Base-by-base conservation (phyloP, 2,888 invertebrate species). In the Diadromus collaris region DNA sequence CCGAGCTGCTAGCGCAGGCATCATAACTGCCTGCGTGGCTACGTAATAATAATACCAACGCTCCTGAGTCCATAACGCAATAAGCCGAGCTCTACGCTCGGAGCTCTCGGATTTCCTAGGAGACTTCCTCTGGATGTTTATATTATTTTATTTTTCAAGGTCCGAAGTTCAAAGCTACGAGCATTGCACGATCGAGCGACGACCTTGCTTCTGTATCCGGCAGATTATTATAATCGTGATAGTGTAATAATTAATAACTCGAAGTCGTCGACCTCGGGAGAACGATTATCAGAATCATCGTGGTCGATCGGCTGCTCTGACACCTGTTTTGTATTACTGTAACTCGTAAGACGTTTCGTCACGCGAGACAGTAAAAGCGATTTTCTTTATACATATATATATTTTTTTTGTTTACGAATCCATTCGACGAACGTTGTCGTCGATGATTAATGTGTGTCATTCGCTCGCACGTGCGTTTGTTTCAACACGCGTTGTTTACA, bases 401-500 rank as follows among this genome's bases (percentile, higher is more conserved):
- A 16, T 29, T 68, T 54, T 1, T 27, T 27, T 41, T 56, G 41
- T 56, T 1, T 56, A 27, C 27, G 9, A 19, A 13, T 4, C n/a
- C 54, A 38, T 68, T 41, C 41, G 27, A n/a, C 10, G 46, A 48
- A 61, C 48, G 70, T 10, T 48, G 13, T 21, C 27, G 13, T 5
- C 48, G 41, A 54, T 27, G 41, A 48, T 41, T 16, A 29, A 71
- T 54, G 71, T 54, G 71, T 60, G 68, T 68, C 68, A 44, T 41
- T 41, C 27, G n/a, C n/a, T 63, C 61, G 54, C 48, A 71, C 71
- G 71, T 71, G 61, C 71, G 34, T 71, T 41, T 27, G 16, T 63
- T 71, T 63, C 71, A 27, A 71, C 71, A 54, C 63, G 16, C 63
- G 63, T 48, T 63, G 71, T 71, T 63, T 61, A 63, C 63, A 54